Base-by-base conservation (phyloP, 1,140 invertebrate species). In the Leptinotarsa texana region DNA sequence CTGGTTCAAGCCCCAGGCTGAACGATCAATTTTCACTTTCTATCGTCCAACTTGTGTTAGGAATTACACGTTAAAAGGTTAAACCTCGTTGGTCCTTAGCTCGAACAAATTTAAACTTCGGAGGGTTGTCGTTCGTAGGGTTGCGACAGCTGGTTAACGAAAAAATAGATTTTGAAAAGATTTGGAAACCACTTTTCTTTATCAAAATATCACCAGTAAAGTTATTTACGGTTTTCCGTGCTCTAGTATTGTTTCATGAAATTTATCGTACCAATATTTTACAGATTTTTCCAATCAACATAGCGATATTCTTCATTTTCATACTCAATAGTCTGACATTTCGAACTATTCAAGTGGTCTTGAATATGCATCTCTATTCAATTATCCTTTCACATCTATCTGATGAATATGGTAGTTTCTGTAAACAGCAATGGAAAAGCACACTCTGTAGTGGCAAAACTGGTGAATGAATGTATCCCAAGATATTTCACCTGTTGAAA, bases 361-460 rank as follows among this genome's bases (percentile, higher is more conserved):
- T 79, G 86, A 82, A 75, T 82, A 86, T 27, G 86, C 78, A 57
- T 82, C 77, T 74, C 83, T 81, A 57, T 85, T 66, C 21, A 86
- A 87, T 1, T 83, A 85, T 13, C 82, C 84, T 57, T 79, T 82
- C 1, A 87, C 83, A 78, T 87, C 87, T 74, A 86, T 80, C 75
- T 87, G 86, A 8, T 78, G 18, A 15, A 87, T 73, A n/a, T 51
- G 13, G 77, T 4, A 22, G 75, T 77, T 13, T 73, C 57, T 72
- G 66, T 74, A 51, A 75, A 62, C 69, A 13, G 51, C 75, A 11
- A 77, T 33, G 57, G 68, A 11, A 62, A 80, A 21, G 3, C 78
- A 33, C n/a, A 77, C 68, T 70, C 73, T 66, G 18, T 24, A 24
- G 24, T 67, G 71, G 77, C 57, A 69, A 74, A 15, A 80, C 77